phyloP scores from a whole-genome alignment of 2,888 invertebrate genomes.

The Trilocha varians region DNA sequence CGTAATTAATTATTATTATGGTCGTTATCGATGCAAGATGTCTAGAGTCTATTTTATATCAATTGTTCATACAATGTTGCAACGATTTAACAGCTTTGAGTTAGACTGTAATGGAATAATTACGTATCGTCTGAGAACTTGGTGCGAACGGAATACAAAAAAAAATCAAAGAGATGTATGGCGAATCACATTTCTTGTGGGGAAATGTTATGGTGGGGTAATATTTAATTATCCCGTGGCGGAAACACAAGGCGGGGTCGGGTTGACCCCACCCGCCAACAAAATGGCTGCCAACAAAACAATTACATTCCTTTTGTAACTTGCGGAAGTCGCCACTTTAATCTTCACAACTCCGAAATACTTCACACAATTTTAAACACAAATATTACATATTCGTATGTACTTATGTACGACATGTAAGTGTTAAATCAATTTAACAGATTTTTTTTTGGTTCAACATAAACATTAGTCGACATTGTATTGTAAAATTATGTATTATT shows the following conservation, averaged over 20 bases:
- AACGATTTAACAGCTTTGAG: not conserved
- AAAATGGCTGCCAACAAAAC: constrained; percentile 66
- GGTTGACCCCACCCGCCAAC: constrained; percentile 65
- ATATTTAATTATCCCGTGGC: constrained; percentile 66
- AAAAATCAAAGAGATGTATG: constrained; percentile 33
- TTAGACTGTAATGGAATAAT: constrained; percentile 14
- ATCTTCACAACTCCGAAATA: constrained; percentile 18
- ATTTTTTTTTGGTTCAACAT: no score
- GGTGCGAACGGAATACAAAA: constrained; percentile 13
- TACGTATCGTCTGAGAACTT: constrained; percentile 11
- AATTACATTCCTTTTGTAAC: constrained; percentile 55
- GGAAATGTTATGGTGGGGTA: constrained; percentile 60
- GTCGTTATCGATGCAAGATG: no score
- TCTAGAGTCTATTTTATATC: not conserved
- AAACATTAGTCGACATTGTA: no score
- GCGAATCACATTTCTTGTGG: constrained; percentile 49
- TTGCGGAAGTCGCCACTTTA: constrained; percentile 41
- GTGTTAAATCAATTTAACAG: no score
- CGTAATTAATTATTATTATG: no score
- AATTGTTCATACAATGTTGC: not conserved
- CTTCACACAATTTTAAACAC: not conserved
- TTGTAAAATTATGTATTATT: no score
- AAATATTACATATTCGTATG: no score
- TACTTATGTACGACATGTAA: no score
- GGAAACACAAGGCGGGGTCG: constrained; percentile 69